Evolutionary conservation across 1,140 invertebrate species (phyloP).

Genomic region (Solen grandis): DNA sequence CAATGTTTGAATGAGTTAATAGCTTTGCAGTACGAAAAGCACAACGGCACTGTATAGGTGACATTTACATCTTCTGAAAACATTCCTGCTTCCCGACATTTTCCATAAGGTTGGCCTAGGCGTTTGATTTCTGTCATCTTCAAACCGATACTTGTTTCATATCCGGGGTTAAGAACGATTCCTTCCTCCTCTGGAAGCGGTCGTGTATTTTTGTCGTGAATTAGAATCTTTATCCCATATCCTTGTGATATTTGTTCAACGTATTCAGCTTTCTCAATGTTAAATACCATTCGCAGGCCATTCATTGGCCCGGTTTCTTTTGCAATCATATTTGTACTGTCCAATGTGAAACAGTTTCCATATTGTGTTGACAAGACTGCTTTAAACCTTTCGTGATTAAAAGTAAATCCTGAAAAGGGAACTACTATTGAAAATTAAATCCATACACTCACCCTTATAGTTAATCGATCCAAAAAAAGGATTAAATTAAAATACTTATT

Average conservation of each 20-base stretch:
- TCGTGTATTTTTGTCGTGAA: background rate
- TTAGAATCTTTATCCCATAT: background rate
- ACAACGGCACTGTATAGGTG: background rate
- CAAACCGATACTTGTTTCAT: background rate
- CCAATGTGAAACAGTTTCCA: background rate
- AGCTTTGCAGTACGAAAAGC: background rate
- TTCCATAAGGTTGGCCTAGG: background rate
- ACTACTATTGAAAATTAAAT: too few species aligned
- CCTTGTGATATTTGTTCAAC: background rate
- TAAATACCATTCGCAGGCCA: background rate
- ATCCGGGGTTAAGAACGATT: background rate
- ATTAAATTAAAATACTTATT: too few species aligned
- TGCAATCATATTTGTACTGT: background rate
- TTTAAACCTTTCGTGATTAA: too few species aligned
- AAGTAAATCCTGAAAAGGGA: too few species aligned
- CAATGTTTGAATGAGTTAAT: background rate
- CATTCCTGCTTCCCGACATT: background rate
- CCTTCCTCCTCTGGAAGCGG: background rate
- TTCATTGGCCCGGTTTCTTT: background rate
- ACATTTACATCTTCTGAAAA: background rate
- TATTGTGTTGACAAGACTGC: background rate
- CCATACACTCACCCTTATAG: too few species aligned
- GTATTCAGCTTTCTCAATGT: background rate
- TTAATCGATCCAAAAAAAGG: too few species aligned
- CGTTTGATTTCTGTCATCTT: background rate